Evolutionary conservation across 2,888 invertebrate genomes (phyloP).

Genomic region (Crocallis elinguaria): DNA sequence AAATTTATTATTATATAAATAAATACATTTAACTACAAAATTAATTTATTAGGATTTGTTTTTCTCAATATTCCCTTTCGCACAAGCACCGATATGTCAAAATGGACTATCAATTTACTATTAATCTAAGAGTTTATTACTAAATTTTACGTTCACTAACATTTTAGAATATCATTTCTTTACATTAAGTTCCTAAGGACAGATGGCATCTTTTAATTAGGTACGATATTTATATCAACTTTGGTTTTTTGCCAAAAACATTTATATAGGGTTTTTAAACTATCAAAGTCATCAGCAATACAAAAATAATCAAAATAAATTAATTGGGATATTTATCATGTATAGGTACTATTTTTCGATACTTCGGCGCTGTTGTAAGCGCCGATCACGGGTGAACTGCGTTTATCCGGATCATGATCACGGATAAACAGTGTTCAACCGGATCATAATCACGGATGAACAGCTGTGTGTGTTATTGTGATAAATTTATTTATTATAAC

Average conservation of each 20-base stretch:
- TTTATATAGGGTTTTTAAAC: neutral
- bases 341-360: too few species aligned
- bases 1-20: conserved; percentile 47
- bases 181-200: conserved; percentile 64
- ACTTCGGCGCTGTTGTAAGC: too few species aligned
- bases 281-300: too few species aligned
- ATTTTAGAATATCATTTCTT: conserved; percentile 73
- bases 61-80: conserved; percentile 57
- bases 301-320: too few species aligned
- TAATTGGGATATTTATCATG: too few species aligned
- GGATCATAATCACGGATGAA: too few species aligned
- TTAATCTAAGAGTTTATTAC: conserved; percentile 43
- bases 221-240: conserved; percentile 39
- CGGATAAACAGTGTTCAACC: too few species aligned
- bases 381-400: too few species aligned
- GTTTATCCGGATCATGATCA: too few species aligned
- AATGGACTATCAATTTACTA: conserved; percentile 65
- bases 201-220: conserved; percentile 56
- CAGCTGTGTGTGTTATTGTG: too few species aligned
- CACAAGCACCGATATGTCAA: conserved; percentile 83
- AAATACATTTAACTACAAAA: too few species aligned
- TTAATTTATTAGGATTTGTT: conserved; percentile 69
- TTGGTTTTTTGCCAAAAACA: conserved; percentile 34
- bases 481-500: too few species aligned
- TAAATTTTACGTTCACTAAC: conserved; percentile 54